Percentiles rank a stretch among this genome's conserved stretches.
Evolutionary conservation across 2,113 vertebrate species (phyloP).

Genomic region (Rhabdornis inornatus): DNA sequence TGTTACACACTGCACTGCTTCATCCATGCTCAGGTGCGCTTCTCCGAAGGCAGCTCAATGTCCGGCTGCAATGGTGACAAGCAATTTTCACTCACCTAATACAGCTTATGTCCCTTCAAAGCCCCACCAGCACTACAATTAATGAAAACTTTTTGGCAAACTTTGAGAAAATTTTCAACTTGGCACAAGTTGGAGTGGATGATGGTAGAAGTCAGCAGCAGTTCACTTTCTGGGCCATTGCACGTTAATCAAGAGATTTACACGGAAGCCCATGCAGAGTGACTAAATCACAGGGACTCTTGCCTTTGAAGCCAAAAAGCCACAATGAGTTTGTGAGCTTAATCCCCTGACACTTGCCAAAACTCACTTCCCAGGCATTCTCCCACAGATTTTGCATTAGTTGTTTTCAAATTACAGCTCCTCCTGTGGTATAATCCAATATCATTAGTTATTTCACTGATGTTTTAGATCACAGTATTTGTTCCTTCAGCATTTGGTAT

Average conservation of each 20-base stretch:
- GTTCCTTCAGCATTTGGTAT: background rate
- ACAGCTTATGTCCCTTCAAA: background rate
- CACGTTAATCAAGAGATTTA: background rate
- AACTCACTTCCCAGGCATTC: background rate
- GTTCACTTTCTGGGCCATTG: background rate
- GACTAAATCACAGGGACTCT: background rate
- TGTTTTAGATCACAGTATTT: background rate
- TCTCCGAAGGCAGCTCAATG: background rate
- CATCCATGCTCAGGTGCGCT: fast-evolving
- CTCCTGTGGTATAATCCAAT: background rate
- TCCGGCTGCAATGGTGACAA: background rate
- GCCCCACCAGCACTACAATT: background rate
- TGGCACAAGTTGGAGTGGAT: background rate
- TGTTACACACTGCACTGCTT: background rate
- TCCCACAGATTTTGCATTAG: background rate
- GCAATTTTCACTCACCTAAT: background rate
- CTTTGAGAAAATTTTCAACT: background rate
- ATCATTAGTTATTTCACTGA: background rate
- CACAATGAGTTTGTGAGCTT: background rate
- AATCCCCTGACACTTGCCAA: background rate
- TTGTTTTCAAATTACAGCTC: background rate
- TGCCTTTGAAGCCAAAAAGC: background rate
- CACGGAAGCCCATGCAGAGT: background rate
- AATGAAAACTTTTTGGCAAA: background rate
- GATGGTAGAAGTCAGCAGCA: background rate